These are phyloP conservation scores for Prorops nasuta DNA, from an alignment of 1,140 invertebrate genomes.

Conservation along the genomic window DNA sequence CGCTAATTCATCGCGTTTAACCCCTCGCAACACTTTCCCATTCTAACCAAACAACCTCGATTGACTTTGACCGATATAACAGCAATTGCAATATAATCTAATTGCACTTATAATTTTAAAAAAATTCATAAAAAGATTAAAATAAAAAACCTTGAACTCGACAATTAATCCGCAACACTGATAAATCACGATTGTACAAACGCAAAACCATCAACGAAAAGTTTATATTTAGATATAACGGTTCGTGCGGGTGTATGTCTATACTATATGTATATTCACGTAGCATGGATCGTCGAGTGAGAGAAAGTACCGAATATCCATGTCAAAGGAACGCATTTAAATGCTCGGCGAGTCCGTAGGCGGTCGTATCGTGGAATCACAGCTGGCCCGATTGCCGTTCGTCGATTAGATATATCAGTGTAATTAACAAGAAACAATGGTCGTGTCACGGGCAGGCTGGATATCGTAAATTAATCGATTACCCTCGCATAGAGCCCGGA, in stretches of 20 bases:
- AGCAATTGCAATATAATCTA: too few relatives aligned
- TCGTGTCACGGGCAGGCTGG: conserved; percentile 18
- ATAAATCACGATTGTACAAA: too few relatives aligned
- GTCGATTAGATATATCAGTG: conserved; percentile 27
- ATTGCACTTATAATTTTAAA: too few relatives aligned
- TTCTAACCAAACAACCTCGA: too few relatives aligned
- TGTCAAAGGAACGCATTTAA: conserved; percentile 24
- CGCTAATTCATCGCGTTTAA: not conserved
- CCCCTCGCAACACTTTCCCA: not conserved
- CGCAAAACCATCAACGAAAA: too few relatives aligned
- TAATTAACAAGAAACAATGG: conserved; percentile 40
- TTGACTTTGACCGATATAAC: too few relatives aligned
- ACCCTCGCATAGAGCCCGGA: conserved; percentile 12
- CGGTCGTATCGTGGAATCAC: conserved; percentile 25
- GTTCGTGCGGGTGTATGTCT: not conserved
- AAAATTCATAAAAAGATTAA: too few relatives aligned
- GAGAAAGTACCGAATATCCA: too few relatives aligned
- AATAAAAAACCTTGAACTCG: too few relatives aligned
- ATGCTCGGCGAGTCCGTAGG: conserved; percentile 17
- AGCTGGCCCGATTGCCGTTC: conserved; percentile 1
- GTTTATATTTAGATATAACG: not conserved
- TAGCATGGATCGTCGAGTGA: too few relatives aligned
- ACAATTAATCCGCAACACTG: too few relatives aligned
- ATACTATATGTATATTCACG: too few relatives aligned
- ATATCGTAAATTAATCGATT: conserved; percentile 36